These are phyloP conservation scores for Montipora capricornis DNA, from an alignment of 64 coral and sea anemone genomes.

Conservation along the genomic window DNA sequence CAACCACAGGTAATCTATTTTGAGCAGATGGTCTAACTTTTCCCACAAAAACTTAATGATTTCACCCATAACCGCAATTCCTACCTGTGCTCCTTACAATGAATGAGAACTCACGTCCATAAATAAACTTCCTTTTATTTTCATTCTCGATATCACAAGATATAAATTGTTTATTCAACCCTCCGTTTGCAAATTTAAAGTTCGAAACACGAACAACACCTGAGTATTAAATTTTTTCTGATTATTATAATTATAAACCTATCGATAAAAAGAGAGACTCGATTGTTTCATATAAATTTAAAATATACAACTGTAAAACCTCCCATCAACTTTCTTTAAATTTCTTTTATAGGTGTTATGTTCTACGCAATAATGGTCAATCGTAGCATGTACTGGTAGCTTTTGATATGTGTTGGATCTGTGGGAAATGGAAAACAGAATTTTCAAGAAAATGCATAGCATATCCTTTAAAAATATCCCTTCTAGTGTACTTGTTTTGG, in stretches of 20 bases:
- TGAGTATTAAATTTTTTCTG: background rate
- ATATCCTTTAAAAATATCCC: background rate
- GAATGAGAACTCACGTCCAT: constrained; percentile 7
- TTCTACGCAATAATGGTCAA: background rate
- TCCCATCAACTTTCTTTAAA: background rate
- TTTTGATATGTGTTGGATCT: too few species aligned
- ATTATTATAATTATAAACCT: background rate
- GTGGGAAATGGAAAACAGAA: constrained; percentile 13
- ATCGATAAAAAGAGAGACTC: background rate
- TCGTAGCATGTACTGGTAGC: too few species aligned
- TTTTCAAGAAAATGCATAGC: constrained; percentile 8
- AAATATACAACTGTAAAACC: constrained; percentile 27
- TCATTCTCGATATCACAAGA: constrained; percentile 14
- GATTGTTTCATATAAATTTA: constrained; percentile 6
- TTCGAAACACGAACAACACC: background rate
- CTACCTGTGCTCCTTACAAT: background rate
- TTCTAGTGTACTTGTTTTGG: background rate
- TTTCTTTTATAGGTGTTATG: too few species aligned
- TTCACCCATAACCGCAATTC: constrained; percentile 38
- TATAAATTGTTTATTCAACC: constrained; percentile 3
- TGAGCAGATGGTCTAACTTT: background rate
- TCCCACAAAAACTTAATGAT: constrained; percentile 2
- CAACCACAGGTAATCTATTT: background rate
- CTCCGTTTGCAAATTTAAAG: constrained; percentile 17
- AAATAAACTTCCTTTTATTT: constrained; percentile 47